These are phyloP conservation scores for Furcula furcula DNA, from an alignment of 2,888 invertebrate genomes.

Conservation along the genomic window DNA sequence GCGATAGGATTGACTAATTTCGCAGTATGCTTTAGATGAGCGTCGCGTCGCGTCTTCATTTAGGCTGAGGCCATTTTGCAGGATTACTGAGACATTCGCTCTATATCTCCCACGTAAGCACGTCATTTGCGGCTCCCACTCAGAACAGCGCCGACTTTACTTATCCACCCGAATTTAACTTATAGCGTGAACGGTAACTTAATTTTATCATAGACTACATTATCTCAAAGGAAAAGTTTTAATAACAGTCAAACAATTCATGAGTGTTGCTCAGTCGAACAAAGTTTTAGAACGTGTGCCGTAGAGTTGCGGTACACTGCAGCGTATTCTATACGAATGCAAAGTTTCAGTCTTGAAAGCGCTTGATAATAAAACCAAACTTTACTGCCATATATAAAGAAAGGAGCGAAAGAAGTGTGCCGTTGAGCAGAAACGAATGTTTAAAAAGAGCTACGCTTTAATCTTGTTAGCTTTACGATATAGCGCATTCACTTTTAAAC, in stretches of 20 bases:
- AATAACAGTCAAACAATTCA: constrained; percentile 57
- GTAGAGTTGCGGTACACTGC: constrained; percentile 33
- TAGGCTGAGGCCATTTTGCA: constrained; percentile 60
- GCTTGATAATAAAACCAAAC: constrained; percentile 40
- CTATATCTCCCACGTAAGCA: constrained; percentile 64
- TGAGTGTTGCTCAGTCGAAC: constrained; percentile 38
- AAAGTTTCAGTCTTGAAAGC: constrained; percentile 47
- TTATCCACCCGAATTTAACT: constrained; percentile 44
- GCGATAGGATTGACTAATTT: constrained; percentile 77
- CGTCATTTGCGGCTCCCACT: constrained; percentile 63
- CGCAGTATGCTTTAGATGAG: constrained; percentile 61
- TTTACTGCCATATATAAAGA: constrained; percentile 18
- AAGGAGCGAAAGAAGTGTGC: constrained; percentile 11
- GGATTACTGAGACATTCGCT: constrained; percentile 62
- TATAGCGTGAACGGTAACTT: constrained; percentile 50
- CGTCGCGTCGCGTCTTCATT: constrained; percentile 63
- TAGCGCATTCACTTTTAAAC: constrained; percentile 14
- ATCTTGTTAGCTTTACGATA: constrained; percentile 8
- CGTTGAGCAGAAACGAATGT: constrained; percentile 11
- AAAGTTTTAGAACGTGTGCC: constrained; percentile 51
- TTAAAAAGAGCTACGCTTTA: constrained; percentile 10
- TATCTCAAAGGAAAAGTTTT: constrained; percentile 51
- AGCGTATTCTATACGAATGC: constrained; percentile 16
- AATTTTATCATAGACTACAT: constrained; percentile 46
- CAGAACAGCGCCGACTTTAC: constrained; percentile 41